Evolutionary conservation across 2,113 vertebrate genomes (phyloP), one percentile per base, ranked within the genome.

Genomic region (Zosterops borbonicus): DNA sequence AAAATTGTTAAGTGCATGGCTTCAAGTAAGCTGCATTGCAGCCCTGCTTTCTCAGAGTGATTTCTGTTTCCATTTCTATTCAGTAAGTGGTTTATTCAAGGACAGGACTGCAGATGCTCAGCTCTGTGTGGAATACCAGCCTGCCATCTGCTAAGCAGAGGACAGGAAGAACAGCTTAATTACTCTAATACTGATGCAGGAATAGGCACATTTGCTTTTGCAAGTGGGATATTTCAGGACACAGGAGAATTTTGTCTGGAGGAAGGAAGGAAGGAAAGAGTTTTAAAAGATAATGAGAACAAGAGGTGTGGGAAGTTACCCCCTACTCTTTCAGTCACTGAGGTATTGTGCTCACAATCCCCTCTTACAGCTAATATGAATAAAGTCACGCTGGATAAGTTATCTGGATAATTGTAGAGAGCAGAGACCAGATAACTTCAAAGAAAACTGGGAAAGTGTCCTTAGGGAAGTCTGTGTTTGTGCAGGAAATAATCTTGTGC

Each of bases 81-180:
- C 79, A 82, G 44, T 83, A 65, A 81, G 83, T 89, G 70, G 60
- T 94, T 96, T 96, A 84, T 87, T 96, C 88, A 95, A n/a, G 76
- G 83, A 42, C 76, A 62, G 86, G 64, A 25, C 77, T 90, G 90
- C 96, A 97, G 96, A 96, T 96, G 94, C 93, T 95, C 76, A 89
- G 65, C 65, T 68, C 85, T 95, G 76, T 83, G 64, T 89, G 62
- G 83, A 94, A 95, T 93, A 90, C 77, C 90, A 90, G 83, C 31
- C 92, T 97, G 90, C 88, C 92, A 92, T 97, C 95, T 96, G 94
- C 92, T 94, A 90, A 95, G 90, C 88, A 94, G 93, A 94, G 64
- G 73, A 92, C 83, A 94, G 88, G 83, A 96, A 96, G 83, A 65
- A 94, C 83, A 62, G 73, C 94, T 92, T 95, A 95, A 96, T 96